Evolutionary conservation across 2,888 invertebrate genomes (phyloP).

Genomic region (Alviniconcha strummeri): DNA sequence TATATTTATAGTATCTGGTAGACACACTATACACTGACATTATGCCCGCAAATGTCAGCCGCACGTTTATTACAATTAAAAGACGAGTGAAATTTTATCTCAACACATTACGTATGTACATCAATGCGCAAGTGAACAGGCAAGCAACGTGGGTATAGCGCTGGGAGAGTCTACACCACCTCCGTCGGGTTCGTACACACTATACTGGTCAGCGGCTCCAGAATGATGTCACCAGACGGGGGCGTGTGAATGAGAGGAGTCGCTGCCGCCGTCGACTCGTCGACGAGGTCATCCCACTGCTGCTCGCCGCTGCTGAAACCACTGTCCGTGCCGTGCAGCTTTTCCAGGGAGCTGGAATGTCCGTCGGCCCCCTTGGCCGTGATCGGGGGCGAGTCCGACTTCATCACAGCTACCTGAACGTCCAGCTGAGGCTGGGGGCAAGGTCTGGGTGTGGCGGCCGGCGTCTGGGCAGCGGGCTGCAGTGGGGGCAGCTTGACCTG

Average conservation of each 20-base stretch:
- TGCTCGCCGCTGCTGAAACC: slow-evolving; percentile 24
- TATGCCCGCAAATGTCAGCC: too few species aligned
- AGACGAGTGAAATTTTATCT: too few species aligned
- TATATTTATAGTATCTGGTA: too few species aligned
- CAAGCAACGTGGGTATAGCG: too few species aligned
- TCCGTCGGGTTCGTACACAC: not conserved
- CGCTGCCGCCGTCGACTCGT: not conserved
- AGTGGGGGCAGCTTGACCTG: slow-evolving; percentile 23
- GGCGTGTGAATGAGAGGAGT: not conserved
- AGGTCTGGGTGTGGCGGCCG: not conserved
- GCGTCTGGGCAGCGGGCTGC: not conserved
- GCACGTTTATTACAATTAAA: too few species aligned
- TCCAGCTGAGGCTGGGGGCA: not conserved
- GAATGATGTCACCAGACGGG: not conserved
- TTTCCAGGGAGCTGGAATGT: not conserved
- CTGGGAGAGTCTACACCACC: not conserved
- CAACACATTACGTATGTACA: too few species aligned
- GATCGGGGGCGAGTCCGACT: not conserved
- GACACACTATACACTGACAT: too few species aligned
- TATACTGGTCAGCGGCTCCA: slow-evolving; percentile 13
- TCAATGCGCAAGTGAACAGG: too few species aligned
- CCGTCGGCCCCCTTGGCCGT: not conserved
- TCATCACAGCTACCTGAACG: not conserved
- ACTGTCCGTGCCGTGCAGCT: slow-evolving; percentile 28
- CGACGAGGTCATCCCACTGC: not conserved